A percentile compares a stretch with the other conserved stretches of the same genome.
Conservation (phyloP, 2,888 invertebrate species). For the Resseliella maxima region DNA sequence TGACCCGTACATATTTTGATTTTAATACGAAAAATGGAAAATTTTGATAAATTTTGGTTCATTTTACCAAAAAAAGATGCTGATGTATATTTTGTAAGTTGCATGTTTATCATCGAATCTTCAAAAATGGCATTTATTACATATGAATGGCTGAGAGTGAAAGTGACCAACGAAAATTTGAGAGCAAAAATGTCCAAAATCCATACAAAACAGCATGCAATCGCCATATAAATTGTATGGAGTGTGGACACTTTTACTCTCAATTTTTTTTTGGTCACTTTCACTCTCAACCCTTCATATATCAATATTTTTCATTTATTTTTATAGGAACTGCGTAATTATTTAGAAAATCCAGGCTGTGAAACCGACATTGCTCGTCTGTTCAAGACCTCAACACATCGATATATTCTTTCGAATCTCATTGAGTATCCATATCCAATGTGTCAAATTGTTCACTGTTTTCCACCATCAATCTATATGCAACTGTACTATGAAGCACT, state of each 20-base stretch:
- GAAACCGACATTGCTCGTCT: background rate
- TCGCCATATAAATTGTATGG: no score
- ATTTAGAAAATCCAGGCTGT: conserved; percentile 39
- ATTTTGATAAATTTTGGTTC: conserved; percentile 1
- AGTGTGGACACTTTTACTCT: no score
- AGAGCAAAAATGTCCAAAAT: no score
- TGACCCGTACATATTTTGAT: no score
- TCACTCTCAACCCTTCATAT: background rate
- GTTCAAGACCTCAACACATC: conserved; percentile 5
- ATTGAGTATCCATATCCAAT: conserved; percentile 51
- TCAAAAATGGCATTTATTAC: no score
- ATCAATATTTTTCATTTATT: background rate
- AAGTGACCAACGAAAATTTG: no score
- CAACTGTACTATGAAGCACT: background rate
- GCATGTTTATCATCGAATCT: background rate
- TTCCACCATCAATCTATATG: background rate
- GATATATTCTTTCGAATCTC: conserved; percentile 32
- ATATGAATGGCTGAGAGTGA: no score
- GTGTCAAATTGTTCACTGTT: conserved; percentile 4
- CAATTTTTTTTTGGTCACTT: background rate
- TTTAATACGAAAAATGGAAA: background rate
- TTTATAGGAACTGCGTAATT: conserved; percentile 18
- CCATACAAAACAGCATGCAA: no score
- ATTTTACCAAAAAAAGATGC: conserved; percentile 27
- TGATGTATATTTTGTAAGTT: conserved; percentile 45